Evolutionary conservation across 2,113 vertebrate species (phyloP), one percentile per base, ranked within the genome.

Genomic region (Apodemus speciosus): DNA sequence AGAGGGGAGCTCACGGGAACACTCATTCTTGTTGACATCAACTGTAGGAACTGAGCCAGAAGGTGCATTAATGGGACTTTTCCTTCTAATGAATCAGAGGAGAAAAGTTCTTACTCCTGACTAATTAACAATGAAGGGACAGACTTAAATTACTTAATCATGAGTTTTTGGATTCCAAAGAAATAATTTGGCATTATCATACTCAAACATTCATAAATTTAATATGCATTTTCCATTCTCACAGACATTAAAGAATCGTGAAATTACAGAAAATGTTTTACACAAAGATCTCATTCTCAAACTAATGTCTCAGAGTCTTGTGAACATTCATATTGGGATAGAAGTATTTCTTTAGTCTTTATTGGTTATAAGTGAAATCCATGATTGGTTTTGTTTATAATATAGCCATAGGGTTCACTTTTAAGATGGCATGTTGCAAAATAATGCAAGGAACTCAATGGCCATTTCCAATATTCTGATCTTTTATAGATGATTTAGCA

Each of bases 201-300:
- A 88, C 88, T 90, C 32, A 90, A 79, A 64, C 85, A 92, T 83
- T 71, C 84, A 85, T 40, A 93, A 90, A 93, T 2, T 51, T 66
- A 77, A 32, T 77, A 51, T 1, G 66, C 9, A 51, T 30, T 94
- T 92, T 35, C 40, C 14, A 62, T 32, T 88, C 43, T 69, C 66
- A 88, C 20, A 76, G 8, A 90, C 76, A 90, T 85, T 73, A 58
- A 58, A 75, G 10, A 58, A 88, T 46, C 0, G 56, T 80, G 85
- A 90, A 75, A 35, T 68, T 38, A 3, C 23, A 75, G 64, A 77
- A 91, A 85, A 5, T 16, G 62, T 51, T 92, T 23, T 56, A 56
- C 25, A 83, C 15, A 88, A 91, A 79, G 62, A 83, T 64, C 92
- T 93, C 86, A 66, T 85, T 32, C 10, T 76, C 13, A 73, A 53